Evolutionary conservation across 2,113 vertebrate species (phyloP).

Genomic region (Crotalus viridis): DNA sequence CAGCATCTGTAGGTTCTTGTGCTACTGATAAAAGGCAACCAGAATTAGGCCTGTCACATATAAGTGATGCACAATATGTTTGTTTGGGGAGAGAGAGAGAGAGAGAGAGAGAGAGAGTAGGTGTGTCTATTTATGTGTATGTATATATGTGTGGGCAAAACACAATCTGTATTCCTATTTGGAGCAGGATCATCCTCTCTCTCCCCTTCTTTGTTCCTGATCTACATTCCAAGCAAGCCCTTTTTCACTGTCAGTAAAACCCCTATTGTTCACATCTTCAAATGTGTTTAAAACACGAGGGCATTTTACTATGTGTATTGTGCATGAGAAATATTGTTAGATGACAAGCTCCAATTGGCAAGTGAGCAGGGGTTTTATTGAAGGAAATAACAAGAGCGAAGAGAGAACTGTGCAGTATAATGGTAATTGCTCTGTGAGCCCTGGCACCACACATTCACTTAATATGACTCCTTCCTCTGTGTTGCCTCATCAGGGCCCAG

Average conservation of each 20-base stretch:
- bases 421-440: constrained; percentile 73
- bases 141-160: constrained; percentile 8
- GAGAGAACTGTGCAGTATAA: constrained; percentile 65
- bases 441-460: constrained; percentile 54
- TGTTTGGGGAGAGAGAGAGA: not conserved
- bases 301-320: constrained; percentile 69
- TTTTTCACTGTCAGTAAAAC: constrained; percentile 59
- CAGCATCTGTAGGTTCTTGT: not conserved
- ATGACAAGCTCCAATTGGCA: constrained; percentile 72
- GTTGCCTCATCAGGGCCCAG: constrained; percentile 67
- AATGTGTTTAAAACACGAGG: constrained; percentile 71
- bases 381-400: constrained; percentile 70
- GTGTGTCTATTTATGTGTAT: not conserved
- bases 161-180: constrained; percentile 7
- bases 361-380: constrained; percentile 71
- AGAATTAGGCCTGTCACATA: not conserved
- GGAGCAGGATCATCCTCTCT: constrained; percentile 7
- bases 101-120: not conserved
- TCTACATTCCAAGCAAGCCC: constrained; percentile 63
- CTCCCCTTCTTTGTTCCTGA: constrained; percentile 24
- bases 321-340: constrained; percentile 71
- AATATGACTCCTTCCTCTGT: constrained; percentile 68
- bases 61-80: not conserved
- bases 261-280: constrained; percentile 67
- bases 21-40: not conserved